Base-by-base conservation (phyloP, 2,113 vertebrate genomes). In the Dinomys branickii region DNA sequence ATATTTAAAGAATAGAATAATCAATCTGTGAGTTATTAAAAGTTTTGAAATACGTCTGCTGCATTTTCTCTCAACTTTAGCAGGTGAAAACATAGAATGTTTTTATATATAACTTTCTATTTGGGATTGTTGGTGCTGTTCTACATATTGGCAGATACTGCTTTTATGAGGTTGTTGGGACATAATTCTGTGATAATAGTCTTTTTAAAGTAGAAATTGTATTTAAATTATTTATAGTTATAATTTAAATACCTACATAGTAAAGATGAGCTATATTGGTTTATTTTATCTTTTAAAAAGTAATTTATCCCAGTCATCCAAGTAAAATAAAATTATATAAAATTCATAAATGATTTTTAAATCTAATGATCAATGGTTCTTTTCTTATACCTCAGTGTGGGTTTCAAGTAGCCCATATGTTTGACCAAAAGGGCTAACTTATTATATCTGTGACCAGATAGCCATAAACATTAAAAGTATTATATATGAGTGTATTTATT, bases 331-430 rank as follows among this genome's bases (percentile, higher is more conserved):
- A 65, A 92, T 86, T 56, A 69, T 0, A 63, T 90, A 50, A 77
- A 92, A 71, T 85, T 84, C 59, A 63, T 77, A 90, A 86, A 47
- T 93, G n/a, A 78, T 83, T 89, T 95, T 73, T 88, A 85, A 94
- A 82, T 83, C 12, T 83, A n/a, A 50, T 83, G 38, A 88, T 91
- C 35, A 84, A 0, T 85, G 91, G 38, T 59, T 90, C 10, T 67
- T 67, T 75, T 95, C 69, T 96, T 87, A 90, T 3, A 83, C 9
- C 2, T 19, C 20, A 85, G 14, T 67, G 95, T 94, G 65, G 16
- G 65, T 67, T 67, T 85, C 75, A 78, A 86, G 59, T 28, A 77
- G 56, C 41, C 5, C 28, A 80, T 77, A 89, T 89, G 8, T 87
- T 50, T 33, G 75, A 67, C 38, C 83, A 20, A 91, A 65, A 83